phyloP scores from a whole-genome alignment of 2,888 invertebrate genomes.

The Agrotis segetum region DNA sequence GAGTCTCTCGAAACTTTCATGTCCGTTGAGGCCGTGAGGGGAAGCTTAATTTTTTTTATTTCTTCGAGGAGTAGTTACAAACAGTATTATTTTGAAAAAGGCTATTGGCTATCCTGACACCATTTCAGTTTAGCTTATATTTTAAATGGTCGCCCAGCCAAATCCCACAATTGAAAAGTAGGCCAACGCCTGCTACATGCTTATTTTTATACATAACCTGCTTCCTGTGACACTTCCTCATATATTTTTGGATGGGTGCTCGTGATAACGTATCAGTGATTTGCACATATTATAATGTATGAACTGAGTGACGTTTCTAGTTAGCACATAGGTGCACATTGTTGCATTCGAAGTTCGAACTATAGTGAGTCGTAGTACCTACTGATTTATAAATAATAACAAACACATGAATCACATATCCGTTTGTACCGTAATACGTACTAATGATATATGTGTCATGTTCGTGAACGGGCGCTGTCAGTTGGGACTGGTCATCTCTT shows the following conservation, averaged over 20 bases:
- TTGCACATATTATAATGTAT: conserved; percentile 13
- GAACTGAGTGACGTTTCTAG: conserved; percentile 6
- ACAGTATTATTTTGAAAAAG: background rate
- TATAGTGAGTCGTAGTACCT: too few relatives aligned
- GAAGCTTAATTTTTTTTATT: conserved; percentile 7
- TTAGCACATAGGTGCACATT: background rate
- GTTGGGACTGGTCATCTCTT: too few relatives aligned
- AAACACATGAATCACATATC: too few relatives aligned
- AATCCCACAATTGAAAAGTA: conserved; percentile 23
- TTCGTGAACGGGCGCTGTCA: too few relatives aligned
- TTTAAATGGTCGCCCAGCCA: conserved; percentile 19
- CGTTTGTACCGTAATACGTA: too few relatives aligned
- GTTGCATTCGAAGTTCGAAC: too few relatives aligned
- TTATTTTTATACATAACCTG: conserved; percentile 25
- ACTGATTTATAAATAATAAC: too few relatives aligned
- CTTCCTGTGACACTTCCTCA: conserved; percentile 8
- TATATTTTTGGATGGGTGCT: conserved; percentile 22
- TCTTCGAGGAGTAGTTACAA: conserved; percentile 6
- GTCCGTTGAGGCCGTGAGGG: too few relatives aligned
- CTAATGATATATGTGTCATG: too few relatives aligned
- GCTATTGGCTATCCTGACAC: conserved; percentile 18
- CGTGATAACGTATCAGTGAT: conserved; percentile 18
- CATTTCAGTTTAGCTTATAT: conserved; percentile 28
- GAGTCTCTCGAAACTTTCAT: too few relatives aligned
- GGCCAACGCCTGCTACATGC: conserved; percentile 22